Base-by-base conservation (phyloP, 2,797 vertebrate species). In the Falco peregrinus region DNA sequence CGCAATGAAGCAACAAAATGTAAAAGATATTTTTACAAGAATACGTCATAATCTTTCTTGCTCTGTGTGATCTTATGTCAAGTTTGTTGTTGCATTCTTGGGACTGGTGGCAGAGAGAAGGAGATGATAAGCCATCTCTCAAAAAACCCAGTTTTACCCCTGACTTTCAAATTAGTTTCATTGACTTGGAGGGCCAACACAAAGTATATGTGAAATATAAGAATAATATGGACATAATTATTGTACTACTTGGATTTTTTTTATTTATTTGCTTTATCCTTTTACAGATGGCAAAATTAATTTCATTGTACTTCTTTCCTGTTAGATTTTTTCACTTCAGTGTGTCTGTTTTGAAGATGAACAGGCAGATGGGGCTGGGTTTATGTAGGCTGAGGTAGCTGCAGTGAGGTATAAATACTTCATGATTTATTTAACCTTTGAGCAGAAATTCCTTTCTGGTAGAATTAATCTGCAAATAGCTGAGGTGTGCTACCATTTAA, bases 401-500 rank as follows among this genome's bases (percentile, higher is more conserved):
- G 84, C 56, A 77, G 28, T 47, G 60, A 87, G 65, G 59, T 90
- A 67, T 91, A 84, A 95, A 90, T 82, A 87, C 64, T 89, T 89
- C 7, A 74, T 91, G 77, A 95, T 96, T 96, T 95, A 95, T 95
- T 95, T 96, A 89, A 91, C 74, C 84, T 87, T 78, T 87, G 48
- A 93, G 86, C 74, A 90, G 74, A 94, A 95, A 54, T 68, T 92
- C 73, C 80, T 70, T 82, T 91, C 77, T 90, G 56, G 70, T 67
- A n/a, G 77, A 95, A 94, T 92, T 95, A 91, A 90, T 93, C 90
- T 92, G 86, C 63, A 90, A 82, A 74, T 73, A 94, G 74, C 67
- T 94, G 80, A 79, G 63, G 43, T 94, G 59, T 91, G 50, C 83
- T 88, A 73, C 83, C 83, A 47, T 56, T 90, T 91, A 84, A 91